Base-by-base conservation (phyloP, 1,140 invertebrate species). In the Campoletis sonorensis region DNA sequence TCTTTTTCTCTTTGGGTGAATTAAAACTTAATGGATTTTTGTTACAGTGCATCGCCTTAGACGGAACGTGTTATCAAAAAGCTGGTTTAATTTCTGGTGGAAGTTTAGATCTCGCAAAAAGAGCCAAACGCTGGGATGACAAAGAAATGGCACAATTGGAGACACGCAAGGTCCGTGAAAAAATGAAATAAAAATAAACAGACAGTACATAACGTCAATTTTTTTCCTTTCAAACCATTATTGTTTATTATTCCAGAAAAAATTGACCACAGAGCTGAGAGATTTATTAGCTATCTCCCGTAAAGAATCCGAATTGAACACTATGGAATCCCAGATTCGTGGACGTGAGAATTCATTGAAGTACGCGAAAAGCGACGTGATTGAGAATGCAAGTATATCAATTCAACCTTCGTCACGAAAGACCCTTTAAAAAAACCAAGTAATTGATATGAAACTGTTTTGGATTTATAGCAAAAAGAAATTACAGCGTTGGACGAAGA, bases 11-110 rank as follows among this genome's bases (percentile, higher is more conserved):
- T 54, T 54, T 54, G 3, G 49, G 3, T 54, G 1, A 54, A 16
- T 4, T 54, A 58, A 58, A 58, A n/a, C 40, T n/a, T 4, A 4
- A 58, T 58, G 18, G 21, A 16, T 67, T 67, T 15, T 27, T 15
- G 13, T 67, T 58, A 30, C 64, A 95, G 94, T 97, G 98, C 58
- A 96, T 99, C 49, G 98, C 99, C 5, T 92, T 99, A 64, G 99
- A 99, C 93, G 99, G 99, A 79, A 99, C 99, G 8, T 98, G 99
- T 88, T 99, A 99, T 93, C 98, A 99, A 90, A 99, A 99, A 92
- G 98, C 97, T 81, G 99, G 99, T 81, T 98, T 99, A 77, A 99
- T 99, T 88, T 99, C 98, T 76, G 99, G 98, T 64, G 98, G 98
- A 84, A 98, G 97, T 87, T 94, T 97, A 79, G 99, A 99, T 94